Evolutionary conservation across 2,113 vertebrate genomes (phyloP).

Genomic region (Notarius lentiginosus): DNA sequence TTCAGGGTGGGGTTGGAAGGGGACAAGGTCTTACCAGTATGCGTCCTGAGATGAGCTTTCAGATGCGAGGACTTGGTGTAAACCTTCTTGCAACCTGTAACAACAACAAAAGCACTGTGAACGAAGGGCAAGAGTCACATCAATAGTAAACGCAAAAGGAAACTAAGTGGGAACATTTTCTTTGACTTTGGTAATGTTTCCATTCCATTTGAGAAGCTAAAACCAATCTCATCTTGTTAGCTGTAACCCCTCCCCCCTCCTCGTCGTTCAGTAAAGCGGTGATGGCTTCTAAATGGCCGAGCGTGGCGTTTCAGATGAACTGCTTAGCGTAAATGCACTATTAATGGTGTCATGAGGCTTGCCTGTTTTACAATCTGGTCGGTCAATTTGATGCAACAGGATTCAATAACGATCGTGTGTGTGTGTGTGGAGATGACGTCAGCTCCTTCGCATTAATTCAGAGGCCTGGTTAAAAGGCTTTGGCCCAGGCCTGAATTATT

Average conservation of each 20-base stretch:
- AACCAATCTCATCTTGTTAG: constrained; percentile 54
- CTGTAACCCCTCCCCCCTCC: constrained; percentile 34
- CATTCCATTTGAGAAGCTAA: constrained; percentile 51
- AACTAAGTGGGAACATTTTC: constrained; percentile 44
- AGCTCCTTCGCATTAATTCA: constrained; percentile 47
- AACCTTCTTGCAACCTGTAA: constrained; percentile 85
- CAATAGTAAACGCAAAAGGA: constrained; percentile 1
- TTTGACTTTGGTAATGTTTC: constrained; percentile 49
- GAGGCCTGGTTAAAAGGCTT: constrained; percentile 59
- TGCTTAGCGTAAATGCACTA: constrained; percentile 58
- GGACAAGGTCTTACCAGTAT: constrained; percentile 78
- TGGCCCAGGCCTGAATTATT: constrained; percentile 55
- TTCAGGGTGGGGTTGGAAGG: background rate
- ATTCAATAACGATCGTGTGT: constrained; percentile 50
- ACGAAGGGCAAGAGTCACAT: background rate
- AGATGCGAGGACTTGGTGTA: constrained; percentile 91
- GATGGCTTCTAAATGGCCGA: constrained; percentile 54
- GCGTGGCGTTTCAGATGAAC: constrained; percentile 44
- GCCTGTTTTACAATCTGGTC: constrained; percentile 53
- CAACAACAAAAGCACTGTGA: background rate
- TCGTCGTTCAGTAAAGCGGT: constrained; percentile 38
- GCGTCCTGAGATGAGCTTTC: constrained; percentile 90
- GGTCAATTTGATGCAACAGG: constrained; percentile 58
- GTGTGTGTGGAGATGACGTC: constrained; percentile 36
- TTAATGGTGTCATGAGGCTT: constrained; percentile 51